Base-by-base conservation (phyloP, 1,140 invertebrate genomes). In the Meteorus sp. region DNA sequence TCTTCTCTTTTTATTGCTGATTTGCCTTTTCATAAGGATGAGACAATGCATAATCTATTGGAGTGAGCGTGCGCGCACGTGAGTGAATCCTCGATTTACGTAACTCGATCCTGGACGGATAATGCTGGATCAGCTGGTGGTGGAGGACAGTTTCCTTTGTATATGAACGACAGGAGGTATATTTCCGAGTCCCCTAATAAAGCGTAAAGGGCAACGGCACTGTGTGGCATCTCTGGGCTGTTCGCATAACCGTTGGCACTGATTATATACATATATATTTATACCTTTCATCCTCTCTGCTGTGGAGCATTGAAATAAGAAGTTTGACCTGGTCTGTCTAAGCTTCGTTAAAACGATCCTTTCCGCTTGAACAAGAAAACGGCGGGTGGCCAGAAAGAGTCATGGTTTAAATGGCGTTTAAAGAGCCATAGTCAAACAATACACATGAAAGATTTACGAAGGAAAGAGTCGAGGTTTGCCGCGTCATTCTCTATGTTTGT, bases 331-430 rank as follows among this genome's bases (percentile, higher is more conserved):
- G 68, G 27, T 56, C 60, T 65, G 9, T 35, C 57, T 58, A 58
- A 70, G 62, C 39, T 67, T 69, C 51, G 65, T 70, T 70, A 69
- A 60, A 66, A 68, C 60, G 69, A 70, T 70, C 67, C 62, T 69
- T 69, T 64, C 63, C 51, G 61, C 55, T 22, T 50, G 39, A 56
- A 56, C 27, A 19, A n/a, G 41, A 13, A 44, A 57, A 39, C 55
- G 55, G 55, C 55, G 63, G 43, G 44, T 48, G 61, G 25, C 61
- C 56, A 31, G 31, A 70, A n/a, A n/a, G n/a, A n/a, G 67, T 70
- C 69, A 70, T 62, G 67, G 59, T 68, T 69, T 69, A 69, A 70
- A 69, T 52, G 67, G 65, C 61, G 61, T 67, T 69, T 67, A 69
- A 69, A 69, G 56, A 58, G 50, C 68, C 39, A 47, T 17, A 55